A percentile compares a stretch with the other conserved stretches of the same genome.
Evolutionary conservation across 1,140 invertebrate species (phyloP).

Genomic region (Wasmannia auropunctata): DNA sequence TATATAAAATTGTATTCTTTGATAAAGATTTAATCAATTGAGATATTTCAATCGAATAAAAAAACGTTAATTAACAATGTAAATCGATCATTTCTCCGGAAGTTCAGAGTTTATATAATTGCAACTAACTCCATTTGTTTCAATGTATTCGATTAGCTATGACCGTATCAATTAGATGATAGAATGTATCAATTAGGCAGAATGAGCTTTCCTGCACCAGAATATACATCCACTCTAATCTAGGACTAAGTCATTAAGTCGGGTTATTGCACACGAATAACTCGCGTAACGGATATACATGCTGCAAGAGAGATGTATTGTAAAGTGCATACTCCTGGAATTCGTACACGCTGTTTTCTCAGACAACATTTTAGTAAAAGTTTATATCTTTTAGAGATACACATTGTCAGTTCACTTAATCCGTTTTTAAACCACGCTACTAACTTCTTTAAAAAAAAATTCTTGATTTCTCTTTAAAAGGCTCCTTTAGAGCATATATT

Average conservation of each 20-base stretch:
- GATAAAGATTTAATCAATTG: background rate
- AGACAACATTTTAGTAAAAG: background rate
- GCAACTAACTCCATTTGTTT: constrained; percentile 12
- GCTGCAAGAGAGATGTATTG: background rate
- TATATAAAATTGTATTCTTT: background rate
- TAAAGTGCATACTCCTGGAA: background rate
- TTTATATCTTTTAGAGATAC: background rate
- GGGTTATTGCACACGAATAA: constrained; percentile 33
- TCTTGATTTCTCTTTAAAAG: background rate
- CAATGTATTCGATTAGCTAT: constrained; percentile 15
- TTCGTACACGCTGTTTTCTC: background rate
- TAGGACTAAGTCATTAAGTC: constrained; percentile 6
- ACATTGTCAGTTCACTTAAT: background rate
- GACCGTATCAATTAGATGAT: background rate
- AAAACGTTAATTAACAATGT: background rate
- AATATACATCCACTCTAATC: constrained; percentile 21
- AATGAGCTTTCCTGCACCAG: constrained; percentile 14
- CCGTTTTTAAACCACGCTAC: too few relatives aligned
- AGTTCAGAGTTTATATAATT: background rate
- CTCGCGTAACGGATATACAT: background rate
- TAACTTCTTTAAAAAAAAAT: too few relatives aligned
- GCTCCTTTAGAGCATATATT: too few relatives aligned
- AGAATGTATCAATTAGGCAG: constrained; percentile 23
- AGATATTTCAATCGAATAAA: background rate
- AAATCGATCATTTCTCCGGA: background rate